Base-by-base conservation (phyloP, 92 coral and sea anemone genomes). In the Actinostola sp. region DNA sequence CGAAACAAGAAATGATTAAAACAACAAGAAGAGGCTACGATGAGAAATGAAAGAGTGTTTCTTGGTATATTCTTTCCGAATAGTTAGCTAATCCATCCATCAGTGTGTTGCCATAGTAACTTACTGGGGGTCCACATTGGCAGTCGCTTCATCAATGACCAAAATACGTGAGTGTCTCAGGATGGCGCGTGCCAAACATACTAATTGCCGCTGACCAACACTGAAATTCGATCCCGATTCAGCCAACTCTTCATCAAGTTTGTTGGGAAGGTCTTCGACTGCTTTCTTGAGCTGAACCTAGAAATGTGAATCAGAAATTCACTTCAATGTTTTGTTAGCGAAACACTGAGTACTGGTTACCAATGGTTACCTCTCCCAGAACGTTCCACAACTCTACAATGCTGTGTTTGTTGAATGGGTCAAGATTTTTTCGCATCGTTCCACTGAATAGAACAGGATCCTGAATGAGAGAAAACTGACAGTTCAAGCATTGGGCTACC, bases 391-490 rank as follows among this genome's bases (percentile, higher is more conserved):
- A 44, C 45, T 89, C 91, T 45, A 53, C 44, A 60, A 90, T 96
- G 28, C 70, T 28, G 55, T 81, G 86, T 26, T 84, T 70, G 26
- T 72, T 61, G 62, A 93, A 90, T 10, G 98, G 98, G 64, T 93
- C 98, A 71, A 93, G 61, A 68, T 93, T 93, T 49, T 75, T 77
- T 5, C 91, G 80, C 88, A 93, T 88, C 6, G 86, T 77, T 21
- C 92, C 95, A 60, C 90, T 87, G 63, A 92, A 92, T 61, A 89
- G 75, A 39, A 92, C 91, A 2, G 97, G 96, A 35, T 89, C 97
- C 96, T 92, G 42, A 50, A 58, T 45, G 20, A 44, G 21, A 68
- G 6, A 68, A 28, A 17, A 41, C 1, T 8, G 2, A 4, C 61
- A 20, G 26, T 23, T 5, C 2, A 59, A 2, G 38, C 6, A 1